Evolutionary conservation across 2,888 invertebrate genomes (phyloP), one percentile per base, ranked within the genome.

Genomic region (Heliconius ismenius): DNA sequence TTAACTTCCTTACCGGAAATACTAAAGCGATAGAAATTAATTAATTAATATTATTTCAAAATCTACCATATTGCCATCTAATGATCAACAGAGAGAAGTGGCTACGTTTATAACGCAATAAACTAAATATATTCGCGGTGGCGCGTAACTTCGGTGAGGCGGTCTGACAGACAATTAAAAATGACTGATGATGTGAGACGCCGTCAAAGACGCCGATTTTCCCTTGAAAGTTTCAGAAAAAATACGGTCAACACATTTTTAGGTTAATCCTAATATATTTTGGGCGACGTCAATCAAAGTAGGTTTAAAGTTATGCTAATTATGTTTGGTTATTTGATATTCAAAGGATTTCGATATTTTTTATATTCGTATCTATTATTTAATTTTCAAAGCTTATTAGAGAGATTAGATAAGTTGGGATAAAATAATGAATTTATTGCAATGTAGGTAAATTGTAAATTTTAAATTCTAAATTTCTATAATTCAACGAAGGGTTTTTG

Each of bases 121-220:
- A 92, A 92, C 92, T 92, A 91, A 92, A 92, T 91, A 92, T 92
- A 91, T 87, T 87, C 85, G 89, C 90, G 87, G 87, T 86, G 87
- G 86, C 87, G 90, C 92, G 89, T 88, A 84, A 86, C 88, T 83
- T 82, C 81, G 84, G 81, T 81, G 79, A 63, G 80, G 82, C 85
- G 87, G 86, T 90, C 90, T 92, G 93, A 93, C 93, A 92, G 87
- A 89, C 92, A 93, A 93, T 93, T 93, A 93, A 92, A 93, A 93
- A 92, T 93, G 93, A 93, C 92, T 91, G 92, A 93, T 93, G 92
- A 91, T 85, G 83, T 92, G 90, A 80, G 78, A 79, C 82, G 85
- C 84, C 85, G 83, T 90, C 90, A 91, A 92, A 88, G 83, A 83
- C 82, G 84, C 90, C 89, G 79, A 86, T 78, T 73, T 79, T 83